phyloP scores from a whole-genome alignment of 2,888 invertebrate genomes.

The Drosophila lacicola region DNA sequence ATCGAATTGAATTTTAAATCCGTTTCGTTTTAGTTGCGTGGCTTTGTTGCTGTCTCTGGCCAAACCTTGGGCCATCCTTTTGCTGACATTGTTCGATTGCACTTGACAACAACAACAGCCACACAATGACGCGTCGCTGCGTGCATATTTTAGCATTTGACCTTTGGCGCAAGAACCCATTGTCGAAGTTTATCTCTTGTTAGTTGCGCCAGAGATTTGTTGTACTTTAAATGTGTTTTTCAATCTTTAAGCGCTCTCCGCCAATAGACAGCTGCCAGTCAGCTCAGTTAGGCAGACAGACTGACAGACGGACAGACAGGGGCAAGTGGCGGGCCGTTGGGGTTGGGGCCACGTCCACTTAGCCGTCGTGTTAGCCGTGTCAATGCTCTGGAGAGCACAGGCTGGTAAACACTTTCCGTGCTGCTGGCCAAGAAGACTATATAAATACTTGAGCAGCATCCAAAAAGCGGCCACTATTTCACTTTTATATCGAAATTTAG shows the following conservation, averaged over 20 bases:
- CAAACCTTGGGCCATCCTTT: slow-evolving; percentile 19
- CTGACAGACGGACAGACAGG: slow-evolving; percentile 1
- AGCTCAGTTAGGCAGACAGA: slow-evolving; percentile 8
- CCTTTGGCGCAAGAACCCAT: slow-evolving; percentile 40
- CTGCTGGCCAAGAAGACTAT: slow-evolving; percentile 36
- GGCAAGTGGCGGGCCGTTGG: not conserved
- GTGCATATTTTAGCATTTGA: slow-evolving; percentile 65
- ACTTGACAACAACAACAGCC: slow-evolving; percentile 48
- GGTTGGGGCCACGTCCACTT: slow-evolving; percentile 30
- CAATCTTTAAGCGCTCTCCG: slow-evolving; percentile 22
- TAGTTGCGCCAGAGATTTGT: not conserved
- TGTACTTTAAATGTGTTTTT: slow-evolving; percentile 23
- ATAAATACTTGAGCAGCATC: slow-evolving; percentile 32
- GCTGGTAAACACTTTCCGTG: slow-evolving; percentile 49
- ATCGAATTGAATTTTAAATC: slow-evolving; percentile 69
- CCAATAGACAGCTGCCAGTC: slow-evolving; percentile 48
- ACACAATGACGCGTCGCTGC: slow-evolving; percentile 22
- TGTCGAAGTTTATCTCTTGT: slow-evolving; percentile 4
- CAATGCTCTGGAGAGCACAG: slow-evolving; percentile 42
- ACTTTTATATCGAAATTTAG: slow-evolving; percentile 9
- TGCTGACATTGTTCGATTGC: slow-evolving; percentile 67
- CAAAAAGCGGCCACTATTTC: slow-evolving; percentile 30
- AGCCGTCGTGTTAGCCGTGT: slow-evolving; percentile 48
- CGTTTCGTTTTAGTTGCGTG: slow-evolving; percentile 26
- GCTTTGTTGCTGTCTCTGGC: slow-evolving; percentile 40